Percentiles rank a stretch among this genome's conserved stretches.
phyloP scores from a whole-genome alignment of 2,797 vertebrate genomes.

The Leptodactylus fallax region DNA sequence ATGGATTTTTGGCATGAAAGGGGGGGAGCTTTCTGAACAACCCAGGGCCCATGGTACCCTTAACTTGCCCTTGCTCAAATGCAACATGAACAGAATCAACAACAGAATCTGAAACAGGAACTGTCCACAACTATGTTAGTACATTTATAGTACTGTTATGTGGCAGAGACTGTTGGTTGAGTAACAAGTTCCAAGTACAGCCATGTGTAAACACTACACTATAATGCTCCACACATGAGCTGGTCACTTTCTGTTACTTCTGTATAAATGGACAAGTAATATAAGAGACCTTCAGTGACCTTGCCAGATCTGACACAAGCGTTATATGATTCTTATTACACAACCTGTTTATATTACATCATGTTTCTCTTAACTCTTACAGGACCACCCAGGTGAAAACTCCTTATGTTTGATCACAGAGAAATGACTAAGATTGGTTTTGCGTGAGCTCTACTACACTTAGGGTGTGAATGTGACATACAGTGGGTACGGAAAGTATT shows the following conservation, averaged over 20 bases:
- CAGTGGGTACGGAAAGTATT: no score
- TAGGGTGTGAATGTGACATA: background rate
- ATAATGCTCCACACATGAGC: background rate
- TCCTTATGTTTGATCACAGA: constrained; percentile 2
- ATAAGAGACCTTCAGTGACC: constrained; percentile 15
- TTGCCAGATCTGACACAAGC: constrained; percentile 37
- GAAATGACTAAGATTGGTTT: constrained; percentile 30
- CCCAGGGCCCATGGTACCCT: no score
- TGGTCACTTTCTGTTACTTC: constrained; percentile 18
- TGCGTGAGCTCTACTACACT: constrained; percentile 6
- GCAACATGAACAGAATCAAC: no score
- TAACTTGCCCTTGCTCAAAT: no score
- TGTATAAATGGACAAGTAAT: constrained; percentile 13
- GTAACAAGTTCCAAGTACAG: background rate
- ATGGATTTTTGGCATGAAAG: no score
- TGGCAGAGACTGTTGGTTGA: background rate
- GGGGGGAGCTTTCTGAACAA: no score
- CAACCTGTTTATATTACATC: constrained; percentile 44
- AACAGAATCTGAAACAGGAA: no score
- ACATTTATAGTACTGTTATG: background rate
- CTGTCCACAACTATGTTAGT: background rate
- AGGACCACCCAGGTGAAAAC: constrained; percentile 42
- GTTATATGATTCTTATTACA: constrained; percentile 31
- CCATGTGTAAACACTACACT: background rate
- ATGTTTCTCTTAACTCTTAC: constrained; percentile 49